Evolutionary conservation across 1,140 invertebrate species (phyloP), one percentile per base, ranked within the genome.

Genomic region (Papilio glaucus): DNA sequence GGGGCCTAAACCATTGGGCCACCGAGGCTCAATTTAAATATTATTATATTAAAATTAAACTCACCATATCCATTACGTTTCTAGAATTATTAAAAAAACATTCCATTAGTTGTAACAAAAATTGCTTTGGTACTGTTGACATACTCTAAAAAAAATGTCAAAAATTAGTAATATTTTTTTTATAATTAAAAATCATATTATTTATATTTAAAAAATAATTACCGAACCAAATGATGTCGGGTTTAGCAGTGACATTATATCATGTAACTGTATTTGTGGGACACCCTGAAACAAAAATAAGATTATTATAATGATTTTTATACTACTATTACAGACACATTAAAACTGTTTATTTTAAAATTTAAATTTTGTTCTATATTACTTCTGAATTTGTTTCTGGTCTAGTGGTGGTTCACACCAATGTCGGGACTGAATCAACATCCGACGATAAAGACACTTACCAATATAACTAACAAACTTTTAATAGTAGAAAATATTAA

Each of bases 51-150:
- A 24, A 15, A 41, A 18, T 24, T 18, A 53, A 15, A 37, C 67
- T 69, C 15, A 69, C 67, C 13, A 29, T n/a, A 53, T 69, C 45
- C 6, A 69, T 33, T 53, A 49, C 5, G 37, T 45, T 53, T 53
- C 67, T 69, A 13, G 67, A 7, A 18, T 12, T 49, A 33, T 41
- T 15, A 53, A 49, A 69, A 18, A 49, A 42, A 69, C 24, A 69
- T 37, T 69, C 67, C 67, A 69, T 49, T 12, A 69, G 67, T 33
- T 53, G 41, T 53, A 69, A 69, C n/a, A 69, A 49, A 18, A 69
- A 69, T 33, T 69, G 41, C 15, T 53, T 69, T 18, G 67, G 41
- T 18, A 69, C 29, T 53, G 65, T 69, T 6, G 38, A 68, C 38
- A 68, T 68, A 7, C 18, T 41, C 63, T 42, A 65, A 65, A 41